Conservation (phyloP, 2,888 invertebrate genomes). For the Limnephilus marmoratus region DNA sequence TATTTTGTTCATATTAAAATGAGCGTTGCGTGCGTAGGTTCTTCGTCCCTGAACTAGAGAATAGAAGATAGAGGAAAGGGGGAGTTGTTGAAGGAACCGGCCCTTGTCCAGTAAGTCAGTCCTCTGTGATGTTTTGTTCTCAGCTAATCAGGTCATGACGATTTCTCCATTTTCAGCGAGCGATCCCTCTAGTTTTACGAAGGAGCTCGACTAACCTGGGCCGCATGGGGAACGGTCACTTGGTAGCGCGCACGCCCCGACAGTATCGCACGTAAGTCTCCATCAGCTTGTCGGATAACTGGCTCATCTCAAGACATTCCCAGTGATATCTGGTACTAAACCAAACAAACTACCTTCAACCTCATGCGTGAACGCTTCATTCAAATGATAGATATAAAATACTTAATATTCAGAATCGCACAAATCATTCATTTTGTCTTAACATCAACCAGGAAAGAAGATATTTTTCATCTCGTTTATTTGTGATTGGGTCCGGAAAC, state of each 20-base stretch:
- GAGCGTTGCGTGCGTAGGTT: not conserved
- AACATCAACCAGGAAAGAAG: not conserved
- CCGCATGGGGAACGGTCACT: not conserved
- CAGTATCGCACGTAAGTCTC: not conserved
- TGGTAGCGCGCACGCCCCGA: not conserved
- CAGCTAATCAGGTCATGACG: conserved; percentile 2
- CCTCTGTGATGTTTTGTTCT: not conserved
- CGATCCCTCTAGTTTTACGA: not conserved
- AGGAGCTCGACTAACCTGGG: not conserved
- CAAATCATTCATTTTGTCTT: not conserved
- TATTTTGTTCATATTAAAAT: not conserved
- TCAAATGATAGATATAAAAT: not conserved
- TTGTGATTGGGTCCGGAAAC: not conserved
- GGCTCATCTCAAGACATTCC: not conserved
- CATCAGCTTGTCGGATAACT: conserved; percentile 2
- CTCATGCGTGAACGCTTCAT: not conserved
- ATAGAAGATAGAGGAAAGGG: not conserved
- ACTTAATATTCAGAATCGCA: not conserved
- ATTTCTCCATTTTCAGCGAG: not conserved
- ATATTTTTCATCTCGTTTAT: not conserved
- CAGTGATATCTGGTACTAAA: not conserved
- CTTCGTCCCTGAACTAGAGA: not conserved
- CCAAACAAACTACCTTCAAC: not conserved
- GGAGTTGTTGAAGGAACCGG: not conserved
- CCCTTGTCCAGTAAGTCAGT: not conserved